These are phyloP conservation scores for Synanthedon vespiformis DNA, from an alignment of 2,888 invertebrate species.

Conservation along the genomic window DNA sequence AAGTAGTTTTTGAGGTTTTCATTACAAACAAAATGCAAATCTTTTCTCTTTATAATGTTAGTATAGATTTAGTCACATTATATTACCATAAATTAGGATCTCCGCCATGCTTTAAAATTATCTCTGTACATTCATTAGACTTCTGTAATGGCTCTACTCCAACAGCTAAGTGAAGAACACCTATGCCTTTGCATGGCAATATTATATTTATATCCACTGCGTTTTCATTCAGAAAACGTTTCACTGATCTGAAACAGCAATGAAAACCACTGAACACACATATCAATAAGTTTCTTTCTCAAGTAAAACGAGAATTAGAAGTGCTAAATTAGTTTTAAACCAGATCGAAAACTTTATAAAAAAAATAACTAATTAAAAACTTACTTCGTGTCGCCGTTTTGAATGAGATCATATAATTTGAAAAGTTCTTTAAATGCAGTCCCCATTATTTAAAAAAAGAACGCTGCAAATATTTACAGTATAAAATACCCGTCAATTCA, in stretches of 20 bases:
- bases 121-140: slow-evolving; percentile 72
- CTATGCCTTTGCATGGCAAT: slow-evolving; percentile 77
- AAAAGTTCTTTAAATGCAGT: slow-evolving; percentile 52
- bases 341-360: not conserved
- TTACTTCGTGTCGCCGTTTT: slow-evolving; percentile 72
- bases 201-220: slow-evolving; percentile 76
- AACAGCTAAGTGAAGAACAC: slow-evolving; percentile 81
- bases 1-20: no score
- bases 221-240: slow-evolving; percentile 42
- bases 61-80: not conserved
- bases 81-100: slow-evolving; percentile 78
- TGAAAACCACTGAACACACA: no score
- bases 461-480: not conserved
- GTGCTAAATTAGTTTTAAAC: not conserved
- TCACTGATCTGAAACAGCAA: slow-evolving; percentile 46
- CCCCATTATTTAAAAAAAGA: slow-evolving; percentile 36
- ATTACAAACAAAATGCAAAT: no score
- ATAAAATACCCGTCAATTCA: slow-evolving; percentile 12
- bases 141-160: slow-evolving; percentile 76
- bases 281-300: no score
- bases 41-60: no score
- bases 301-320: not conserved
- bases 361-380: slow-evolving; percentile 10
- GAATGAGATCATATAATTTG: slow-evolving; percentile 74
- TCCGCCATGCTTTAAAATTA: slow-evolving; percentile 77